Evolutionary conservation across 2,797 vertebrate genomes (phyloP).

Genomic region (Kryptolebias ocellatus): DNA sequence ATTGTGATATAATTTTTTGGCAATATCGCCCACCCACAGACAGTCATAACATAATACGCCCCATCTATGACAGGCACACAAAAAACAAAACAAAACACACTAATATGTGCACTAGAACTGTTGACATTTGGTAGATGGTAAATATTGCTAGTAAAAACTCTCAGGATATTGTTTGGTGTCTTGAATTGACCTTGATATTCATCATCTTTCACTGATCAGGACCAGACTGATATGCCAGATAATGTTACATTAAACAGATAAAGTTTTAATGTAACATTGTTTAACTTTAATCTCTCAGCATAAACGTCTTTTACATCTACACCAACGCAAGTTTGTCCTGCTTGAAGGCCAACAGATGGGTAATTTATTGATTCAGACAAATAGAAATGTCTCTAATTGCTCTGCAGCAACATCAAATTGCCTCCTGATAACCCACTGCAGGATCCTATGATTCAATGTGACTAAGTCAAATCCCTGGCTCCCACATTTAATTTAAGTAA

Average conservation of each 20-base stretch:
- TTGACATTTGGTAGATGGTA: too few relatives aligned
- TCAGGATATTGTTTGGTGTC: not conserved
- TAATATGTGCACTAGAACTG: too few relatives aligned
- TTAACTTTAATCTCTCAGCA: not conserved
- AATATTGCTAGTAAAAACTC: not conserved
- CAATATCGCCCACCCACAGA: too few relatives aligned
- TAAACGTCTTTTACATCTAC: not conserved
- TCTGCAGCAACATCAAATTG: constrained; percentile 17
- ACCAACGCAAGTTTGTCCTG: constrained; percentile 11
- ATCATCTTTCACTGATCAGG: not conserved
- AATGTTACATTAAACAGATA: not conserved
- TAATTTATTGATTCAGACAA: constrained; percentile 28
- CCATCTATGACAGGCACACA: too few relatives aligned
- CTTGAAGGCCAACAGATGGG: constrained; percentile 3
- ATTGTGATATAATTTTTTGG: too few relatives aligned
- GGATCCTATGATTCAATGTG: constrained; percentile 21
- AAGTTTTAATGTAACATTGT: not conserved
- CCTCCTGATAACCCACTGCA: constrained; percentile 5
- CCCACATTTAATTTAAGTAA: constrained; percentile 23
- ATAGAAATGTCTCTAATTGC: constrained; percentile 31
- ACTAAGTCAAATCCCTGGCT: constrained; percentile 28
- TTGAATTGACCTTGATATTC: not conserved
- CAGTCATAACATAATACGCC: too few relatives aligned
- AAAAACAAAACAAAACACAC: too few relatives aligned
- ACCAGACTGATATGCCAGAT: not conserved